Evolutionary conservation across 2,888 invertebrate genomes (phyloP).

Genomic region (Pollenia angustigena): DNA sequence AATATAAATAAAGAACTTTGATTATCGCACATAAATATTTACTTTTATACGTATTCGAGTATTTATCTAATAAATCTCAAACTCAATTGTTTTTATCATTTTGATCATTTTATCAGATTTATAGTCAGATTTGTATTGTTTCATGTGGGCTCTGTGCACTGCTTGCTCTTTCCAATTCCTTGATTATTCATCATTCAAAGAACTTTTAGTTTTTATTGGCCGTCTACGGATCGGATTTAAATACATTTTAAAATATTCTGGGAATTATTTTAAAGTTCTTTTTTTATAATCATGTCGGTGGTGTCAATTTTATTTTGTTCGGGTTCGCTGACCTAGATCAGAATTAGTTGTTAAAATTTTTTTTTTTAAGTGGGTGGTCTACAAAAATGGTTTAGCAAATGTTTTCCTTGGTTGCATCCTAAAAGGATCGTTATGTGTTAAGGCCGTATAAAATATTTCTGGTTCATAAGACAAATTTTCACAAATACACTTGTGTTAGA

Average conservation of each 20-base stretch:
- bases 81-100: slow-evolving; percentile 73
- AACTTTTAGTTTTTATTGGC: slow-evolving; percentile 33
- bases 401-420: too few relatives aligned
- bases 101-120: slow-evolving; percentile 73
- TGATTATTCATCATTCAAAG: slow-evolving; percentile 53
- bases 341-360: slow-evolving; percentile 1
- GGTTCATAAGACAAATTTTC: too few relatives aligned
- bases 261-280: neutral
- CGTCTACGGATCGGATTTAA: slow-evolving; percentile 41
- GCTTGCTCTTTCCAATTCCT: slow-evolving; percentile 44
- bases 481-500: too few relatives aligned
- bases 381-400: neutral
- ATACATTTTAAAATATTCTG: slow-evolving; percentile 40
- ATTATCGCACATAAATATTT: neutral
- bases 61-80: slow-evolving; percentile 74
- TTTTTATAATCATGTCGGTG: neutral
- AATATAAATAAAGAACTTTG: slow-evolving; percentile 34
- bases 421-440: too few relatives aligned
- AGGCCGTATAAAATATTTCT: too few relatives aligned
- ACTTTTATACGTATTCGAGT: neutral
- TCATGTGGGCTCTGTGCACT: slow-evolving; percentile 41
- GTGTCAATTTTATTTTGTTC: slow-evolving; percentile 28
- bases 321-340: slow-evolving; percentile 42
- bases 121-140: slow-evolving; percentile 72
- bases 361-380: slow-evolving; percentile 27